phyloP scores from a whole-genome alignment of 37 sponge, comb jelly and placozoan species.

The Agelas oroides region DNA sequence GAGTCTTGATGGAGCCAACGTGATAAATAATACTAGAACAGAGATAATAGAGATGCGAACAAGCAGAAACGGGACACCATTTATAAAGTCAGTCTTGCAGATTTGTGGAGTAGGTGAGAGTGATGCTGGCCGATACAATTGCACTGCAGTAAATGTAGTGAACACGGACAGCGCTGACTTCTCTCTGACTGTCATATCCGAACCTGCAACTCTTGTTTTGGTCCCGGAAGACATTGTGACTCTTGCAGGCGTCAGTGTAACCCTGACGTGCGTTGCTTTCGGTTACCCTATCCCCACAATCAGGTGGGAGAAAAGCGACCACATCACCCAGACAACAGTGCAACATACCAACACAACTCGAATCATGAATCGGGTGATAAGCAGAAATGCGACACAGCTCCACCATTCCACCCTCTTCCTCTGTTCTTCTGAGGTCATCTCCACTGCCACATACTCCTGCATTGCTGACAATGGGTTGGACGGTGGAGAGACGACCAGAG shows the following conservation, averaged over 20 bases:
- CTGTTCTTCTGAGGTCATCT: too few relatives aligned
- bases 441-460: too few relatives aligned
- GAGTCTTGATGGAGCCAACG: conserved; percentile 2
- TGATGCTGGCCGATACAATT: conserved; percentile 24
- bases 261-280: conserved; percentile 39
- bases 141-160: conserved; percentile 24
- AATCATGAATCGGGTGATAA: too few relatives aligned
- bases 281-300: conserved; percentile 39
- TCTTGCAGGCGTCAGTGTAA: conserved; percentile 7
- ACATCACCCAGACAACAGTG: not conserved
- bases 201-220: not conserved
- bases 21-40: not conserved
- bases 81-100: not conserved
- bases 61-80: not conserved
- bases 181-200: not conserved
- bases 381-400: not conserved
- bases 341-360: too few relatives aligned
- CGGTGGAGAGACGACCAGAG: too few relatives aligned
- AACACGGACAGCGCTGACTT: not conserved
- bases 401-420: not conserved
- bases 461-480: too few relatives aligned
- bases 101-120: too few relatives aligned
- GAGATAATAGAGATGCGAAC: not conserved
- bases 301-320: conserved; percentile 21
- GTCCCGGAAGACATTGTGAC: not conserved